Base-by-base conservation (phyloP, 2,113 vertebrate genomes). In the Holacanthus passer region DNA sequence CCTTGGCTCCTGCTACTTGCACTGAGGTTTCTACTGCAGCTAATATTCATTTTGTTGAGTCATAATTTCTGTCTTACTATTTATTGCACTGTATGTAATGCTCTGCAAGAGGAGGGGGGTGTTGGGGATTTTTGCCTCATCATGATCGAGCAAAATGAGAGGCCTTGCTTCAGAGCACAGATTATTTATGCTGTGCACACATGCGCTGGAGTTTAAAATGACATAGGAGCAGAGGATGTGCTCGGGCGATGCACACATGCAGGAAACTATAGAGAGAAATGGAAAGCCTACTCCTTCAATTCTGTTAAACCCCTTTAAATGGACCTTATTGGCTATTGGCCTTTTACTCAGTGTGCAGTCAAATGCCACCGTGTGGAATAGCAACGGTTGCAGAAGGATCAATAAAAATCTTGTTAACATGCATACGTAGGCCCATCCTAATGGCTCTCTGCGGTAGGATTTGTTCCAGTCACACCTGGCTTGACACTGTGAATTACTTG, bases 321-420 rank as follows among this genome's bases (percentile, higher is more conserved):
- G 10, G 17, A 67, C 37, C 62, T 73, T 45, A 79, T 50, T 60
- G 43, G 47, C 32, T 59, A 17, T 35, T 73, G 73, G 45, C 64
- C 75, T 85, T 88, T 86, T 71, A 64, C 58, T 88, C 56, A 43
- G 73, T 13, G 2, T 74, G 82, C 59, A 77, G 65, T 75, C 50
- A 56, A 81, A 85, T 74, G 43, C 68, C 81, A 87, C 41, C 35
- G 48, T 32, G 83, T 62, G 69, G 52, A 65, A 56, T 59, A 75
- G 60, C 70, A 77, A 66, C 62, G 76, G 67, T 77, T 75, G 87
- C 79, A 60, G 73, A 9, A 50, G 52, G 74, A 90, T 91, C 90
- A 68, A 89, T 93, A 75, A 4, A 80, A 83, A 88, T 80, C 85
- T 71, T 83, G 83, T 91, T 86, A 87, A 79, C 80, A 84, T 88